These are phyloP conservation scores for Valencia hispanica DNA, from an alignment of 2,797 vertebrate species.

Conservation along the genomic window DNA sequence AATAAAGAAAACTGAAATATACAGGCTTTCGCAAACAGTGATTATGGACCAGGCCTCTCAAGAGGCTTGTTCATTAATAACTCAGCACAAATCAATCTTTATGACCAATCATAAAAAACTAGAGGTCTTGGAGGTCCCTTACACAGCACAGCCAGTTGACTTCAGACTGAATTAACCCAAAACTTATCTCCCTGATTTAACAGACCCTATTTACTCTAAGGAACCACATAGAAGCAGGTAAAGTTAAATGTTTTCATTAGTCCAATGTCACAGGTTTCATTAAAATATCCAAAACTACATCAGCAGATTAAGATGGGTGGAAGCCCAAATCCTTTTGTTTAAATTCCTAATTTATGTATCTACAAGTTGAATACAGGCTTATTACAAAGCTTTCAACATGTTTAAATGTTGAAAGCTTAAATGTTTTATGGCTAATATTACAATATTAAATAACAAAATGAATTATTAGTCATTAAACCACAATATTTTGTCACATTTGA, in stretches of 20 bases:
- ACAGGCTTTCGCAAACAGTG: slow-evolving; percentile 63
- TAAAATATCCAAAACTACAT: neutral
- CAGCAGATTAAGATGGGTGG: neutral
- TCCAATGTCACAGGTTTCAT: neutral
- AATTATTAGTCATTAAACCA: neutral
- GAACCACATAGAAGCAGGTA: neutral
- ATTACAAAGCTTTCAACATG: neutral
- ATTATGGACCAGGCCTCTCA: slow-evolving; percentile 74
- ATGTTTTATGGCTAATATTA: neutral
- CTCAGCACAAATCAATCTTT: slow-evolving; percentile 81
- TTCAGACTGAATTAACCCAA: slow-evolving; percentile 42
- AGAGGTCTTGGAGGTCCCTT: slow-evolving; percentile 53
- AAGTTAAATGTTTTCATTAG: neutral
- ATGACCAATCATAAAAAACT: slow-evolving; percentile 75
- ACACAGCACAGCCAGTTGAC: slow-evolving; percentile 10
- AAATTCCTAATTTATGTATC: neutral
- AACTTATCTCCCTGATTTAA: slow-evolving; percentile 19
- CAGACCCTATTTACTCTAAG: neutral
- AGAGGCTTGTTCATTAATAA: slow-evolving; percentile 76
- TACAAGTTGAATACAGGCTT: neutral
- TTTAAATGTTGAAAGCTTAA: neutral
- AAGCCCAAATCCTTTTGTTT: neutral
- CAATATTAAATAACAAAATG: neutral
- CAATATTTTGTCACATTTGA: neutral
- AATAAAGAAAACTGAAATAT: slow-evolving; percentile 8